Evolutionary conservation across 2,797 vertebrate species (phyloP).

Genomic region (Capromys pilorides): DNA sequence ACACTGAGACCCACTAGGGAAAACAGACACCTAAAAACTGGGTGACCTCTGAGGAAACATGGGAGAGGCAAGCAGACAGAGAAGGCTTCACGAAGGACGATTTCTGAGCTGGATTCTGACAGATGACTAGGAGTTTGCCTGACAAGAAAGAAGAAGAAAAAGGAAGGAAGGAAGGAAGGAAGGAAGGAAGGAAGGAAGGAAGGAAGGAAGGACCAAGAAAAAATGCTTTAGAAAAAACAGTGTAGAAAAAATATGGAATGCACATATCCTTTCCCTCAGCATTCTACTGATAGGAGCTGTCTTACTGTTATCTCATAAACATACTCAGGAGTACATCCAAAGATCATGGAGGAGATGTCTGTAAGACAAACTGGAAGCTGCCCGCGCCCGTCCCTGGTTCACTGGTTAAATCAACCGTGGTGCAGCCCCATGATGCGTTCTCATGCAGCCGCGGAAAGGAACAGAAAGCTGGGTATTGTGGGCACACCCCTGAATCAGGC

Average conservation of each 20-base stretch:
- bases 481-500: neutral
- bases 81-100: neutral
- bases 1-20: neutral
- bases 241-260: neutral
- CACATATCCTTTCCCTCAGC: neutral
- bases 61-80: conserved; percentile 14
- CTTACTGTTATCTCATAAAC: neutral
- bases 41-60: neutral
- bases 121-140: neutral
- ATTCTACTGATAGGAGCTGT: neutral
- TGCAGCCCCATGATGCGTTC: neutral
- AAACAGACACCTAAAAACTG: neutral
- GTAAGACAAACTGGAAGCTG: neutral
- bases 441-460: neutral
- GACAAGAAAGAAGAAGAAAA: neutral
- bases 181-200: neutral
- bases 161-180: too few species aligned
- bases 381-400: neutral
- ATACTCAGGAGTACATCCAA: neutral
- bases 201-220: neutral
- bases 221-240: neutral
- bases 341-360: neutral
- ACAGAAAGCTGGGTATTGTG: neutral
- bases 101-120: conserved; percentile 30
- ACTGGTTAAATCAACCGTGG: neutral